Percentiles rank a stretch among this genome's conserved stretches.
These are phyloP conservation scores for Agraylea sexmaculata DNA, from an alignment of 1,140 invertebrate species.

Conservation along the genomic window DNA sequence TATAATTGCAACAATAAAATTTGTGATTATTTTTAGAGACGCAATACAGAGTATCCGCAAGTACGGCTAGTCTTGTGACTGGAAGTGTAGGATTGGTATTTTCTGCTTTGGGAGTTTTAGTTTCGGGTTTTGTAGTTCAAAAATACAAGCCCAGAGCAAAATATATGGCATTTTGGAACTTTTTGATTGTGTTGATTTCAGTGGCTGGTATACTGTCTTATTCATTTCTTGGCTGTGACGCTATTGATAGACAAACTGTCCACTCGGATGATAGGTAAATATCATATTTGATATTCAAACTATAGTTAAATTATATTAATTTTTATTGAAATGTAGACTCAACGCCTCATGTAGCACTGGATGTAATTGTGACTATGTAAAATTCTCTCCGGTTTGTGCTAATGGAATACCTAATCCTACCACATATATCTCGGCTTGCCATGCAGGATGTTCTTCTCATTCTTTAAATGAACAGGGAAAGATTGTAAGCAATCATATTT, in stretches of 20 bases:
- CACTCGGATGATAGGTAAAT: too few relatives aligned
- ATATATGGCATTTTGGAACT: slow-evolving; percentile 60
- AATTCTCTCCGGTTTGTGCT: slow-evolving; percentile 57
- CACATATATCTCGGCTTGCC: slow-evolving; percentile 59
- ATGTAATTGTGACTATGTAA: slow-evolving; percentile 53
- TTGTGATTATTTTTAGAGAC: too few relatives aligned
- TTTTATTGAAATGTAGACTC: slow-evolving; percentile 25
- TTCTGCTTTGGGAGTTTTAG: slow-evolving; percentile 56
- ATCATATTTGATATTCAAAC: slow-evolving; percentile 5
- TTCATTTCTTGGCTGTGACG: slow-evolving; percentile 56
- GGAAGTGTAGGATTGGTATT: slow-evolving; percentile 59
- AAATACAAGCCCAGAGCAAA: slow-evolving; percentile 56
- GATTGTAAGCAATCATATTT: slow-evolving; percentile 30
- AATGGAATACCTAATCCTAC: slow-evolving; percentile 38
- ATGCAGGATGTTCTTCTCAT: slow-evolving; percentile 49
- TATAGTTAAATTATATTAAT: slow-evolving; percentile 1
- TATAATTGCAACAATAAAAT: too few relatives aligned
- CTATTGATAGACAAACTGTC: slow-evolving; percentile 43
- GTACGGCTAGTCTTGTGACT: slow-evolving; percentile 52
- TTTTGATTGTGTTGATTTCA: slow-evolving; percentile 52
- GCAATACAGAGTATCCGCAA: slow-evolving; percentile 60
- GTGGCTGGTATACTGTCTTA: slow-evolving; percentile 52
- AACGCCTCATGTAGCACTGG: slow-evolving; percentile 47
- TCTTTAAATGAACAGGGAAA: slow-evolving; percentile 25
- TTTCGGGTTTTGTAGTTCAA: slow-evolving; percentile 56